Evolutionary conservation across 2,113 vertebrate species (phyloP), one percentile per base, ranked within the genome.

Genomic region (Poeciliopsis turrubarensis): DNA sequence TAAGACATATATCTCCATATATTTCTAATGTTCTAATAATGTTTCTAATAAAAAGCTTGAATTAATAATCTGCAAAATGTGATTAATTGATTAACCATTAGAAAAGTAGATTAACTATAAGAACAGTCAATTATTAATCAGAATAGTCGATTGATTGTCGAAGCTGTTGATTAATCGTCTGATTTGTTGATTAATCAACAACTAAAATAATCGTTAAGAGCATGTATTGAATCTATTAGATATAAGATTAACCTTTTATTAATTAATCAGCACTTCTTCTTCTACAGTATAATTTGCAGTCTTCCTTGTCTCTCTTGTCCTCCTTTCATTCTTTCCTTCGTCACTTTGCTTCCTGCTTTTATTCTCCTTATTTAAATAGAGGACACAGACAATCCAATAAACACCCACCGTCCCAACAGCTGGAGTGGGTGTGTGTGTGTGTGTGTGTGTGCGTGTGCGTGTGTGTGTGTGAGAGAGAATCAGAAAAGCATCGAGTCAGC

Each of bases 341-440:
- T 79, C 67, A 61, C 76, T 17, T 0, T 4, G 9, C 78, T 84
- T 68, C 70, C 66, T 74, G 78, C 73, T 79, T 81, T 72, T 73
- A 79, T 74, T 85, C 89, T 90, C 86, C 87, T 90, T 89, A 86
- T 89, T 84, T 89, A 89, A 89, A 92, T 86, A 91, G 90, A 92
- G 91, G 91, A 91, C 92, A 90, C 72, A 87, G 88, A 91, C 90
- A 91, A 91, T 92, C 90, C 90, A 92, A 93, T 90, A 91, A 91
- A 91, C 80, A 73, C 87, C 82, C 82, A 60, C 73, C 30, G 80
- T 86, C 67, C 83, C 84, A 89, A 93, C 89, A 93, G 90, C 91
- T 92, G 91, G 88, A 87, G 85, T 68, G 90, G 84, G 85, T 82
- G 85, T 79, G 66, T 68, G 82, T 65, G 87, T 89, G 76, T 83